Base-by-base conservation (phyloP, 2,888 invertebrate species). In the Agonopterix arenella region DNA sequence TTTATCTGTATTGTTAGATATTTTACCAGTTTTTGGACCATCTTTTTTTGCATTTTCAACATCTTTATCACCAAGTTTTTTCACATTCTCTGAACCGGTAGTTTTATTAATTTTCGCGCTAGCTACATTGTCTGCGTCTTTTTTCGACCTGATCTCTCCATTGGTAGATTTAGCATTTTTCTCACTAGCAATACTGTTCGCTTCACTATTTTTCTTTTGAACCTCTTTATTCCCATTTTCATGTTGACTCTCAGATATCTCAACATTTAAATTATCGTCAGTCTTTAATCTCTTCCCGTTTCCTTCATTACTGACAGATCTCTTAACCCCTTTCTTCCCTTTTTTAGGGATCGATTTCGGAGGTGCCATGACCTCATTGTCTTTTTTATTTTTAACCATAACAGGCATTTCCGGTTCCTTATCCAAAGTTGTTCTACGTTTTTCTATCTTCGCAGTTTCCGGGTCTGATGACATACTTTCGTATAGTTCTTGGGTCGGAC, bases 321-420 rank as follows among this genome's bases (percentile, higher is more conserved):
- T 63, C 8, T 47, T 47, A 37, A 11, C 11, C 3, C 40, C 40
- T 40, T 40, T 40, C 9, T 40, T n/a, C 40, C 40, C 40, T 58
- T 76, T 84, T 56, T 78, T 85, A 0, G 84, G 84, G 1, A 80
- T 43, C 3, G 68, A 55, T 54, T 79, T 83, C 0, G 85, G 85
- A 0, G 85, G 85, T 0, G 82, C 84, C 85, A 85, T 85, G 0
- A 78, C 66, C 52, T 78, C 75, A 8, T 51, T 55, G 7, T 61
- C 60, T 41, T 59, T 55, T 2, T 57, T 61, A 18, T 68, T 64
- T 44, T 57, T 66, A 50, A 45, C 65, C 50, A 44, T 48, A 4
- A 48, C 46, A 0, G 64, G 60, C 5, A 47, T 49, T 1, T 69
- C 66, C 0, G 59, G 57, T 43, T 67, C 70, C 11, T 61, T 51